Evolutionary conservation across 2,113 vertebrate genomes (phyloP), one percentile per base, ranked within the genome.

Genomic region (Helogale parvula): DNA sequence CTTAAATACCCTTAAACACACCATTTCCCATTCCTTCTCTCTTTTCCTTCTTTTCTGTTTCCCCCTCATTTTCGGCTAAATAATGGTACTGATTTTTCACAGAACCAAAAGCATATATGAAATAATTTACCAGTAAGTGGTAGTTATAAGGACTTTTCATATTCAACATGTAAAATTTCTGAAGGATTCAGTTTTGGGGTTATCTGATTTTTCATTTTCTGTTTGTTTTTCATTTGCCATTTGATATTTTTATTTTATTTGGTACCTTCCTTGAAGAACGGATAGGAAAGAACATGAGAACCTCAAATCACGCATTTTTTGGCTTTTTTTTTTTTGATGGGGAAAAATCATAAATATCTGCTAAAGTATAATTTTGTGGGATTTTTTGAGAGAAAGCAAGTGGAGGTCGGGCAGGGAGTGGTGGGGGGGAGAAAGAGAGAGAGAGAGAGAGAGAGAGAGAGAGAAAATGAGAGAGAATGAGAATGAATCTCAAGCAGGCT

Each of bases 221-320:
- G 1, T 83, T 82, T 92, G 14, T 23, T 92, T 95, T 87, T 95
- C 9, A n/a, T 66, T 97, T 90, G 11, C 38, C 3, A 23, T 83
- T 96, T 93, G 45, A 9, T 96, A 85, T 90, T 82, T 97, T 77
- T 50, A 1, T n/a, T 88, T 96, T 50, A 1, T n/a, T 88, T 96
- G 33, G 19, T 83, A 21, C 15, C 33, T 85, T 60, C 35, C 16
- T 89, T 69, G 33, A 96, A 89, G 38, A 80, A 71, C 29, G 77
- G 92, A 57, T 41, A 71, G 19, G 50, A 89, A 94, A 82, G 41
- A 89, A 68, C 33, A 68, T 35, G 31, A 77, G 15, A 89, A 63
- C 54, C 5, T 82, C 72, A 82, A 54, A 35, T 88, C 27, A 76
- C 33, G 82, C 5, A 33, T 88, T 52, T 82, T 90, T 29, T 92